These are phyloP conservation scores for human (Homo sapiens) DNA, from an alignment of 2,113 vertebrate genomes.

Conservation along the genomic window GRCh38 chr6:69680501-69681000, in stretches of 20 bases:
- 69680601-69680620: background rate
- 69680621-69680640: conserved; percentile 32
- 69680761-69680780: background rate
- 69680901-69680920: conserved; percentile 81
- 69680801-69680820: background rate
- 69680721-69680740: background rate
- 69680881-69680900: conserved; percentile 84
- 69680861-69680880: conserved; percentile 87
- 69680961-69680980: conserved; percentile 84
- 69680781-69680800: background rate
- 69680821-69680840: background rate
- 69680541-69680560: background rate
- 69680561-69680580: background rate
- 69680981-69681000: conserved; percentile 64
- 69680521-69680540: background rate
- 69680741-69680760: background rate
- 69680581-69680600: conserved; percentile 5
- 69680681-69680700: background rate
- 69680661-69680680: background rate
- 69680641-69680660: background rate
- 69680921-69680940: conserved; percentile 83
- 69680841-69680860: background rate
- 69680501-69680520: background rate
- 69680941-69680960: conserved; percentile 86
- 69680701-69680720: background rate